These are phyloP conservation scores for Baronia brevicornis DNA, from an alignment of 2,888 invertebrate species.

Conservation along the genomic window DNA sequence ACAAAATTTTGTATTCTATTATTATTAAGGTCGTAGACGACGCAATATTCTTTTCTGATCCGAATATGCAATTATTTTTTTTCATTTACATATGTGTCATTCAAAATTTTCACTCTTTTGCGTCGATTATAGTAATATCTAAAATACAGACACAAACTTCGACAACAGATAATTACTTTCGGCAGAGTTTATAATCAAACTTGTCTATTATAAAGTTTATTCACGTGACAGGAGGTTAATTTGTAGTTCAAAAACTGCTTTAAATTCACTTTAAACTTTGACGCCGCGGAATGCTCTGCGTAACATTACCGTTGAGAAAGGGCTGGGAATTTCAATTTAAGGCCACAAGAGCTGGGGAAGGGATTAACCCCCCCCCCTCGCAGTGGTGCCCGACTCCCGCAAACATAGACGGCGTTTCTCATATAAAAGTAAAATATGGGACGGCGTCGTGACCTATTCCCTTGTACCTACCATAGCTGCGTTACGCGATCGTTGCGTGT, in stretches of 20 bases:
- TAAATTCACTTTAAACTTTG: conserved; percentile 10
- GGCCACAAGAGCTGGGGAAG: conserved; percentile 22
- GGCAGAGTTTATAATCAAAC: conserved; percentile 1
- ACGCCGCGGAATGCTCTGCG: too few species aligned
- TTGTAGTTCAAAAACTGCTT: conserved; percentile 2
- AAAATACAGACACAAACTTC: too few species aligned
- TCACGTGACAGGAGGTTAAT: background rate
- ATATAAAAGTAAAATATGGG: conserved; percentile 25
- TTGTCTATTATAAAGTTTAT: background rate
- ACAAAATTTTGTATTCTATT: too few species aligned
- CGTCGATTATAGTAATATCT: too few species aligned
- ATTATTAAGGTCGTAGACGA: too few species aligned
- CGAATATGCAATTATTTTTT: too few species aligned
- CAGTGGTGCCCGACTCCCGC: conserved; percentile 27
- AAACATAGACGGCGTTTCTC: conserved; percentile 23
- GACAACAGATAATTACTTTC: too few species aligned
- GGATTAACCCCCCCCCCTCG: conserved; percentile 26
- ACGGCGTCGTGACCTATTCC: conserved; percentile 17
- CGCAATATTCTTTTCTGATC: too few species aligned
- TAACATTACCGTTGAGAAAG: conserved; percentile 19
- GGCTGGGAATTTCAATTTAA: conserved; percentile 30
- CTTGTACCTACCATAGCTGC: conserved; percentile 15
- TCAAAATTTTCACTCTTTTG: too few species aligned
- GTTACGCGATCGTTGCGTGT: conserved; percentile 11
- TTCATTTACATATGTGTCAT: too few species aligned